phyloP scores from a whole-genome alignment of 2,888 invertebrate species.

The Dryococelus australis region DNA sequence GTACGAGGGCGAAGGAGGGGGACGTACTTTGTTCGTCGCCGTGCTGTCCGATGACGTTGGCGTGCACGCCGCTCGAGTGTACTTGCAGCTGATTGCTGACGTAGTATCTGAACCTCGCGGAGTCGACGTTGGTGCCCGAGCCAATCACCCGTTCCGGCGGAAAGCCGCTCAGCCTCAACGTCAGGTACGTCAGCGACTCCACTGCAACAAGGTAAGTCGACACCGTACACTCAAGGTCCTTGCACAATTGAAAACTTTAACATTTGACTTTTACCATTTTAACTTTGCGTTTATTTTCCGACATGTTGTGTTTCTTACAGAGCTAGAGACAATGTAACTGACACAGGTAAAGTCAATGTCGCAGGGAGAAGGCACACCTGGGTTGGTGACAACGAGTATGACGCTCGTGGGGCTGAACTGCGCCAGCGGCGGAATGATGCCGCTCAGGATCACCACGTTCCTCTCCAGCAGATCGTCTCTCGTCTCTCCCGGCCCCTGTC shows the following conservation, averaged over 20 bases:
- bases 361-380: constrained; percentile 55
- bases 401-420: constrained; percentile 64
- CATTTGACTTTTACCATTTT: too few species aligned
- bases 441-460: constrained; percentile 64
- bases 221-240: too few species aligned
- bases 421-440: constrained; percentile 62
- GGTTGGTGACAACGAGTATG: constrained; percentile 64
- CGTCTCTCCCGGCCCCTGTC: constrained; percentile 63
- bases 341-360: too few species aligned
- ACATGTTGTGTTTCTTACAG: too few species aligned
- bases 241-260: too few species aligned
- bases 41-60: constrained; percentile 66
- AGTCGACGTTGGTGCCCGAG: constrained; percentile 66
- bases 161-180: constrained; percentile 67
- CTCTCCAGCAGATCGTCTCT: constrained; percentile 62
- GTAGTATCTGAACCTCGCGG: constrained; percentile 64
- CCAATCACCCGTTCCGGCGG: constrained; percentile 65
- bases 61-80: constrained; percentile 62
- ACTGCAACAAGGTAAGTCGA: constrained; percentile 52
- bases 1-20: too few species aligned
- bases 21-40: constrained; percentile 58
- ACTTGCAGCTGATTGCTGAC: constrained; percentile 61
- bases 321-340: too few species aligned
- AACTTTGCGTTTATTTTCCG: too few species aligned
- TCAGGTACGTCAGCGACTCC: constrained; percentile 65